Percentiles rank a stretch among this genome's conserved stretches.
These are phyloP conservation scores for Orchestes rusci DNA, from an alignment of 2,888 invertebrate genomes.

Conservation along the genomic window DNA sequence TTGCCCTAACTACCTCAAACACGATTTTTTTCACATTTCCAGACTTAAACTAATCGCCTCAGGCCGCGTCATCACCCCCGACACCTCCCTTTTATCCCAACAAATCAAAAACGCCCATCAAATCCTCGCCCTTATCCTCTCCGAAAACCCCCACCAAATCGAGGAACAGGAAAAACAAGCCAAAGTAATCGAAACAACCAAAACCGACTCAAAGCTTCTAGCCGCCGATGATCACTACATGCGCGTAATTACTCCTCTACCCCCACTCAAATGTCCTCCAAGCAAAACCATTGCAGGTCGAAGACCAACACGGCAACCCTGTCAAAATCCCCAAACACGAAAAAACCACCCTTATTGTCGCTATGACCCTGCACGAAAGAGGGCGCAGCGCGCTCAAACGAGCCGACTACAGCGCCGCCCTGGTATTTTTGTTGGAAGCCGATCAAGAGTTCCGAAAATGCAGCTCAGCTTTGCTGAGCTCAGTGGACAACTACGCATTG, in stretches of 20 bases:
- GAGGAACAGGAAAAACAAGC: conserved; percentile 38
- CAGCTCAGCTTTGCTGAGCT: conserved; percentile 55
- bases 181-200: conserved; percentile 39
- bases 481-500: conserved; percentile 77
- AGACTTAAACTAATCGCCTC: conserved; percentile 63
- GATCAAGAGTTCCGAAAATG: conserved; percentile 68
- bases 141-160: conserved; percentile 37
- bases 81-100: conserved; percentile 49
- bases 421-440: conserved; percentile 70
- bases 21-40: no score
- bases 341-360: conserved; percentile 62
- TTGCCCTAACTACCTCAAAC: no score
- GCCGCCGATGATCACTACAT: conserved; percentile 52
- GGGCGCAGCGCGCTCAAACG: conserved; percentile 61
- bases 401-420: conserved; percentile 60
- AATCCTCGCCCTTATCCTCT: conserved; percentile 55
- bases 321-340: conserved; percentile 65
- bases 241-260: conserved; percentile 49
- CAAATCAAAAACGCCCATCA: conserved; percentile 62
- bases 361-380: conserved; percentile 74
- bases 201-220: conserved; percentile 42
- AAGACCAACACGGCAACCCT: conserved; percentile 71
- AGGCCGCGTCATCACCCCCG: conserved; percentile 56
- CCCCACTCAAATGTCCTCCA: no score
- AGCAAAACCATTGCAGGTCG: no score